These are phyloP conservation scores for Heteronetta atricapilla DNA, from an alignment of 2,113 vertebrate species.

Conservation along the genomic window DNA sequence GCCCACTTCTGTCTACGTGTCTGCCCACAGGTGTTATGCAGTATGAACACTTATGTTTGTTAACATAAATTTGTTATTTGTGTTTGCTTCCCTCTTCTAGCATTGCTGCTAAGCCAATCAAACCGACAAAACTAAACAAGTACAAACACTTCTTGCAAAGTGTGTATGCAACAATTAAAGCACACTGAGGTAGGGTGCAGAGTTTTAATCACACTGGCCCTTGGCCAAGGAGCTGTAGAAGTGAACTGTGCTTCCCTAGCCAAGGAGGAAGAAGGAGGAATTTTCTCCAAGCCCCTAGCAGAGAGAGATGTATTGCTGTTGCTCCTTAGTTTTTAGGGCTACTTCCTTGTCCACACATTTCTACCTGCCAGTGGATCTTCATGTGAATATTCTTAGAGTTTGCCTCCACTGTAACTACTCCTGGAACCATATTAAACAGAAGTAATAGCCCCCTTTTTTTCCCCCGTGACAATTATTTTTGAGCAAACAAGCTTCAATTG, in stretches of 20 bases:
- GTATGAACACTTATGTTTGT: neutral
- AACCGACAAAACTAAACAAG: neutral
- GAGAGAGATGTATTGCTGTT: neutral
- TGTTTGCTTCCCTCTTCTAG: constrained; percentile 30
- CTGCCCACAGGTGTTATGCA: constrained; percentile 44
- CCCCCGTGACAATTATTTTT: neutral
- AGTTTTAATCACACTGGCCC: accelerated
- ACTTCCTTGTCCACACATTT: accelerated
- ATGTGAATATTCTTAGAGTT: neutral
- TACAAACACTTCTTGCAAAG: neutral
- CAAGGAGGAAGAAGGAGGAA: neutral
- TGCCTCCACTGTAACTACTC: neutral
- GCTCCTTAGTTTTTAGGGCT: neutral
- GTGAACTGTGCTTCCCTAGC: neutral
- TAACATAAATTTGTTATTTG: neutral
- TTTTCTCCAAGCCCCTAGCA: neutral
- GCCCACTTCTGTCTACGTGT: constrained; percentile 27
- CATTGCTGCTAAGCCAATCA: neutral
- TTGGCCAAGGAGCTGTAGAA: neutral
- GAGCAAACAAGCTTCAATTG: neutral
- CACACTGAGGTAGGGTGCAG: neutral
- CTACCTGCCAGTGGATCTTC: neutral
- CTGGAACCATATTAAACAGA: neutral
- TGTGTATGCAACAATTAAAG: neutral
- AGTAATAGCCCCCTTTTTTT: neutral